phyloP scores from a whole-genome alignment of 2,797 vertebrate genomes.

The Thalassophryne amazonica region DNA sequence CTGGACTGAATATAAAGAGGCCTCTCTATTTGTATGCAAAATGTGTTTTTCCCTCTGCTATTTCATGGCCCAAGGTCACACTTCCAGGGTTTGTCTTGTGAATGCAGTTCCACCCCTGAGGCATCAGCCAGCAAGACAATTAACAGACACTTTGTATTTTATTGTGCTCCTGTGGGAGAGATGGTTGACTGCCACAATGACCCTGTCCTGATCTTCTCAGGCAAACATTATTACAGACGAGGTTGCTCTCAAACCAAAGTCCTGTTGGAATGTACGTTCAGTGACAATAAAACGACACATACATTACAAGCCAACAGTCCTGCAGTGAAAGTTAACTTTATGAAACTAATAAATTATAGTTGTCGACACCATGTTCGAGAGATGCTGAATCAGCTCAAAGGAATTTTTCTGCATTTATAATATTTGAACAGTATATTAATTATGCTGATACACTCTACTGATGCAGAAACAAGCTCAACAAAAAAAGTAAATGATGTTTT shows the following conservation, averaged over 20 bases:
- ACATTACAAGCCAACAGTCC: too few relatives aligned
- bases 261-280: too few relatives aligned
- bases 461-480: too few relatives aligned
- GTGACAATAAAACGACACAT: too few relatives aligned
- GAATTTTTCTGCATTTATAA: too few relatives aligned
- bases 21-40: constrained; percentile 61
- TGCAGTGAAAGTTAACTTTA: too few relatives aligned
- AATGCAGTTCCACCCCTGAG: constrained; percentile 53
- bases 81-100: constrained; percentile 44
- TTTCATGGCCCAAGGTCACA: constrained; percentile 54
- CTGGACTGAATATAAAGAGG: constrained; percentile 50
- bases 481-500: too few relatives aligned
- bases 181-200: constrained; percentile 44
- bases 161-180: constrained; percentile 25
- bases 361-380: too few relatives aligned
- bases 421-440: too few relatives aligned
- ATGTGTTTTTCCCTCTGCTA: constrained; percentile 44
- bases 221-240: constrained; percentile 35
- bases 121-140: constrained; percentile 43
- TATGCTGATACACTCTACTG: too few relatives aligned
- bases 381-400: too few relatives aligned
- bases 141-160: constrained; percentile 43
- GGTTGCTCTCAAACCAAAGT: constrained; percentile 20
- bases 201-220: constrained; percentile 34
- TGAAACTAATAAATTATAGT: too few relatives aligned